Evolutionary conservation across 2,888 invertebrate genomes (phyloP), one percentile per base, ranked within the genome.

Genomic region (Eristalis tenax): DNA sequence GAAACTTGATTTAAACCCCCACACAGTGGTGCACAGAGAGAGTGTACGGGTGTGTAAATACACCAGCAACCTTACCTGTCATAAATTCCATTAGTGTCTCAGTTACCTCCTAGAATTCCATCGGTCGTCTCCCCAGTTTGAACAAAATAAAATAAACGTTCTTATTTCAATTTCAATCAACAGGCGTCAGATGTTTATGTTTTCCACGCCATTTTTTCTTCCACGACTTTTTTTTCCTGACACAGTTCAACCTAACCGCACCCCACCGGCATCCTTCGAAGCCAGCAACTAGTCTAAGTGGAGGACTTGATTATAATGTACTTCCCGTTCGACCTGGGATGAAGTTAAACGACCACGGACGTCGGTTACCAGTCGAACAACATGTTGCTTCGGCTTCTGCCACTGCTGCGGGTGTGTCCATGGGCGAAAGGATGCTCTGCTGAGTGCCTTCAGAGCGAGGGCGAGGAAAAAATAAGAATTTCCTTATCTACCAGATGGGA

Each of bases 301-400:
- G 32, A 64, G 50, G 32, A 64, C 32, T 64, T 64, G 64, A 64
- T 64, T 64, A 64, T 64, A 64, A 64, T 38, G 35, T 64, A 22
- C 64, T 64, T 22, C 22, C n/a, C 64, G 35, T 64, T 35, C 35
- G 32, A 35, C 32, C 35, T 64, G 10, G 22, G 35, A 63, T 18
- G 61, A 63, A 10, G 61, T 63, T 63, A 32, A 13, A 63, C 28
- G 61, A 32, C n/a, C 28, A 26, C 32, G 32, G 38, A n/a, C 10
- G 64, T 35, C 38, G 22, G 28, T 4, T 8, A 11, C 56, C 50
- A 56, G 10, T 10, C 10, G 15, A 68, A 56, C 56, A 32, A 28
- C 50, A 68, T 68, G 68, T 68, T 50, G 69, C 32, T 65, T 10
- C 15, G 8, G 65, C 18, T 40, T 10, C 32, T 65, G 65, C 10